phyloP scores from a whole-genome alignment of 1,140 invertebrate species.

The Scaptomyza graminum region DNA sequence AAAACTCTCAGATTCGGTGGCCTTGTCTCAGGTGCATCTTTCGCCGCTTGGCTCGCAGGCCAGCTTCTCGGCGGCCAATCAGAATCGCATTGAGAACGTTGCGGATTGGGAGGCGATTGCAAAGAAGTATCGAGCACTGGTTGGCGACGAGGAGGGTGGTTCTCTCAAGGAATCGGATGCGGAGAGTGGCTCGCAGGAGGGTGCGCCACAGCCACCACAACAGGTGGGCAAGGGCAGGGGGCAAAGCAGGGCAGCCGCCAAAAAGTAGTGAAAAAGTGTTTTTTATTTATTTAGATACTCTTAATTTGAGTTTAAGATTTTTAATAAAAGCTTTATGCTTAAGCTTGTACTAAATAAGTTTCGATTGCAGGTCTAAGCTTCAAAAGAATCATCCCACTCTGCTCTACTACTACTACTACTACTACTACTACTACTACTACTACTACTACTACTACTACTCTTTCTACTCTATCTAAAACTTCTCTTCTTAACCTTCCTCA shows the following conservation, averaged over 20 bases:
- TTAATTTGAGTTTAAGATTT: background rate
- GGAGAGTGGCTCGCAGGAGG: constrained; percentile 76
- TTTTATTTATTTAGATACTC: background rate
- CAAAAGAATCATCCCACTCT: constrained; percentile 35
- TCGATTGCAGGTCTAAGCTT: constrained; percentile 79
- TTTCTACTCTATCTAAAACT: constrained; percentile 53
- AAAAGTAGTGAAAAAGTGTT: constrained; percentile 20
- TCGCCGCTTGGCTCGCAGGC: constrained; percentile 92
- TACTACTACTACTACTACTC: constrained; percentile 33
- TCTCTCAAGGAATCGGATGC: constrained; percentile 82
- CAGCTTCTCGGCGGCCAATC: constrained; percentile 88
- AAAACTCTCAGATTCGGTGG: constrained; percentile 87
- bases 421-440: constrained; percentile 6
- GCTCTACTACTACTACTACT: constrained; percentile 22
- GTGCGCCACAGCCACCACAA: constrained; percentile 62
- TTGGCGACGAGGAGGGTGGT: constrained; percentile 80
- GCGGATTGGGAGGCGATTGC: constrained; percentile 95
- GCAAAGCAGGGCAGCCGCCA: constrained; percentile 12
- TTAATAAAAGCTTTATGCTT: constrained; percentile 19
- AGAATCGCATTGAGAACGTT: constrained; percentile 93
- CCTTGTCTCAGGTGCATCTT: constrained; percentile 90
- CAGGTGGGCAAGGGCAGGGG: constrained; percentile 74
- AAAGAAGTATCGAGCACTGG: constrained; percentile 92
- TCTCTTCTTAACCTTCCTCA: constrained; percentile 50
- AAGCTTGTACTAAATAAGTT: constrained; percentile 63